Evolutionary conservation across 2,113 vertebrate species (phyloP).

Genomic region (Falco punctatus): DNA sequence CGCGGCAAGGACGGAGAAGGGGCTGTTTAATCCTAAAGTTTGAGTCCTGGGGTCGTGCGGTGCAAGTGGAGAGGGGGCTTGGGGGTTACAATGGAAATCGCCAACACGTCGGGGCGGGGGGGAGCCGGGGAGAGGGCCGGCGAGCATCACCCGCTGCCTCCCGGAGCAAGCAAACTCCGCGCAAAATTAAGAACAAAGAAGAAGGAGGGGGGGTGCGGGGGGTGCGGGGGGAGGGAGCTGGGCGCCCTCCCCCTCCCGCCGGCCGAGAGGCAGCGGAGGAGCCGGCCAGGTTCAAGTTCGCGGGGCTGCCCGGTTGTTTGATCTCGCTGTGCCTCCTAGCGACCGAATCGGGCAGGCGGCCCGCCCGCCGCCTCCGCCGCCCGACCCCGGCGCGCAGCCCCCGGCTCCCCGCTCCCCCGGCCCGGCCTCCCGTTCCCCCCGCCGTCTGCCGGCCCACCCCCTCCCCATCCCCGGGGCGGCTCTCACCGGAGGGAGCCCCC

Average conservation of each 20-base stretch:
- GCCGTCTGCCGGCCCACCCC: no score
- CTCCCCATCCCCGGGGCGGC: not conserved
- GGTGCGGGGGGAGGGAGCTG: not conserved
- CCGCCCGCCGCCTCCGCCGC: no score
- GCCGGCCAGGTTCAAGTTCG: conserved; percentile 89
- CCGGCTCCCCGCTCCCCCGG: not conserved
- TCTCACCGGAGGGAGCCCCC: not conserved
- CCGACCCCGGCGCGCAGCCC: no score
- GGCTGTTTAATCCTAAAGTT: not conserved
- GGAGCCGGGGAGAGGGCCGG: not conserved
- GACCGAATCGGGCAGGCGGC: conserved; percentile 70
- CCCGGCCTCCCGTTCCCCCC: not conserved
- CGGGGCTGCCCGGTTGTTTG: conserved; percentile 71
- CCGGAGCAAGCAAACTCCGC: conserved; percentile 29
- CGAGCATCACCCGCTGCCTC: not conserved
- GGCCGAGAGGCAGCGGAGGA: conserved; percentile 70
- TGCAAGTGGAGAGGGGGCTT: not conserved
- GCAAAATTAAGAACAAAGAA: conserved; percentile 42
- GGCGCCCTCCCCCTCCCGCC: conserved; percentile 12
- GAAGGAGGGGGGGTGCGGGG: not conserved
- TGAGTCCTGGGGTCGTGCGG: not conserved
- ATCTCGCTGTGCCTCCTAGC: conserved; percentile 96
- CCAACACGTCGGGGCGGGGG: not conserved
- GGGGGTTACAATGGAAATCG: not conserved
- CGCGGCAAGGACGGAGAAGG: not conserved